These are phyloP conservation scores for Aspidiotus destructor DNA, from an alignment of 2,888 invertebrate genomes.

Conservation along the genomic window DNA sequence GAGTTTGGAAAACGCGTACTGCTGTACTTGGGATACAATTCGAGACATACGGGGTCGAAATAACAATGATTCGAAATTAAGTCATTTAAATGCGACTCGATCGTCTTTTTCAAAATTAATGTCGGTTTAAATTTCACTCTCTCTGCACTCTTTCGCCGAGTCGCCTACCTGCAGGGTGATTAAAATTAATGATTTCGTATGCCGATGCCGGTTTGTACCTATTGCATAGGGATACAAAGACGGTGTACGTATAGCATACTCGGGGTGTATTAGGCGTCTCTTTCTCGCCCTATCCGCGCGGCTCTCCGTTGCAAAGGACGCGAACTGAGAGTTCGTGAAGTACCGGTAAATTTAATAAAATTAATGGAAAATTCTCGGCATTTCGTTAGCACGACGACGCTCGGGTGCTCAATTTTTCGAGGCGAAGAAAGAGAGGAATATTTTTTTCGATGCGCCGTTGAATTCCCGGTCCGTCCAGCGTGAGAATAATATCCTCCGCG, in stretches of 20 bases:
- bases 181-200: slow-evolving; percentile 17
- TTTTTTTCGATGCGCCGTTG: too few relatives aligned
- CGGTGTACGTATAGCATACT: too few relatives aligned
- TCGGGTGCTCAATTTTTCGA: too few relatives aligned
- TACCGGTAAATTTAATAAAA: background rate
- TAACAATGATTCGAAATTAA: slow-evolving; percentile 18
- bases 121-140: background rate
- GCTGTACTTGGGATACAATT: too few relatives aligned
- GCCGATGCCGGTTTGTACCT: background rate
- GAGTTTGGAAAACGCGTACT: background rate
- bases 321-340: background rate
- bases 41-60: background rate
- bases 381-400: background rate
- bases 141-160: background rate
- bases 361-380: background rate
- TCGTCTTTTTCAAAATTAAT: slow-evolving; percentile 4
- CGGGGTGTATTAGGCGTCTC: too few relatives aligned
- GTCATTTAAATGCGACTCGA: slow-evolving; percentile 16
- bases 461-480: too few relatives aligned
- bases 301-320: too few relatives aligned
- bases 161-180: slow-evolving; percentile 6
- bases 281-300: too few relatives aligned
- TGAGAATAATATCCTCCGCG: too few relatives aligned
- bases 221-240: too few relatives aligned
- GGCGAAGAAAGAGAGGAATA: too few relatives aligned